These are phyloP conservation scores for Sisyra nigra DNA, from an alignment of 2,888 invertebrate genomes.

Conservation along the genomic window DNA sequence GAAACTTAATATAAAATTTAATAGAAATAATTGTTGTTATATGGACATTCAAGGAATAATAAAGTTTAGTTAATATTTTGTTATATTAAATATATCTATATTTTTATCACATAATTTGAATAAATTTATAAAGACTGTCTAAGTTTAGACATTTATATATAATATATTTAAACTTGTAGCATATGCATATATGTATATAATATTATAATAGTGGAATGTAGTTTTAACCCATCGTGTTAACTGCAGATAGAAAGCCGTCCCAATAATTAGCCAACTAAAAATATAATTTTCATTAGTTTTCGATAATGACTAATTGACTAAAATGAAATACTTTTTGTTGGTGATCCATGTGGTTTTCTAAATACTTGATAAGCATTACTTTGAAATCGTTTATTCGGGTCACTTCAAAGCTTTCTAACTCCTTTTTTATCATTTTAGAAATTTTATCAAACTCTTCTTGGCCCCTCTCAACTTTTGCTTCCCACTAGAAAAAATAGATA, in stretches of 20 bases:
- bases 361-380: constrained; percentile 72
- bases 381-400: constrained; percentile 82
- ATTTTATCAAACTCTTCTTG: constrained; percentile 94
- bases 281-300: constrained; percentile 10
- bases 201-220: constrained; percentile 7
- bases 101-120: too few species aligned
- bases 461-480: constrained; percentile 88
- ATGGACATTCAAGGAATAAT: too few species aligned
- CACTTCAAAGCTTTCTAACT: constrained; percentile 83
- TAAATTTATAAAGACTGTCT: too few species aligned
- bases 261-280: constrained; percentile 77
- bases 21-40: too few species aligned
- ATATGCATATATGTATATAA: constrained; percentile 4
- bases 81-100: too few species aligned
- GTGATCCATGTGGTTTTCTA: constrained; percentile 86
- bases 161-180: too few species aligned
- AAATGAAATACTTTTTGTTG: constrained; percentile 65
- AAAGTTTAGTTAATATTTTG: too few species aligned
- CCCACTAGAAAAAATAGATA: constrained; percentile 47
- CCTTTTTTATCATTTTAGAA: constrained; percentile 84
- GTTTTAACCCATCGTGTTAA: constrained; percentile 75
- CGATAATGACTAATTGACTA: not conserved
- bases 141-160: too few species aligned
- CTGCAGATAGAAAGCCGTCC: constrained; percentile 94
- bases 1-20: too few species aligned